Evolutionary conservation across 2,113 vertebrate species (phyloP).

Genomic region (Atractosteus spatula): DNA sequence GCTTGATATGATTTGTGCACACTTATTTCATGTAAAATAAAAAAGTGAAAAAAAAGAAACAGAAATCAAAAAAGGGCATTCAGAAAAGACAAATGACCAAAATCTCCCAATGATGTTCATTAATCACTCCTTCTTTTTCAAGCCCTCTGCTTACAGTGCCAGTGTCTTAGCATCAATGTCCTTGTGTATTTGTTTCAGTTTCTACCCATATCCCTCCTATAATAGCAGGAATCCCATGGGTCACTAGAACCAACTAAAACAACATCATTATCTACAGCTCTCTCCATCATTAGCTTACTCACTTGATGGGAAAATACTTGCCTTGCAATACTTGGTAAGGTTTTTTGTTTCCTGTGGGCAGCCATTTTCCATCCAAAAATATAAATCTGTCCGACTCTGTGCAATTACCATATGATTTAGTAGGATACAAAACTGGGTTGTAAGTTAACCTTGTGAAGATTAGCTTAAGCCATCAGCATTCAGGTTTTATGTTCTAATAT

Average conservation of each 20-base stretch:
- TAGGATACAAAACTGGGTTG: too few species aligned
- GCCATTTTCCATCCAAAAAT: conserved; percentile 15
- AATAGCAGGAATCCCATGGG: conserved; percentile 40
- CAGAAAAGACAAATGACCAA: too few species aligned
- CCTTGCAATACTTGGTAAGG: conserved; percentile 13
- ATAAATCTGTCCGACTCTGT: neutral
- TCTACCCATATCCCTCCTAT: conserved; percentile 33
- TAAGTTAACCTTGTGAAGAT: too few species aligned
- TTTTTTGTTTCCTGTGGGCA: conserved; percentile 23
- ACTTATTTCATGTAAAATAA: too few species aligned
- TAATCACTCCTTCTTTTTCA: neutral
- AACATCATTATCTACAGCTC: conserved; percentile 36
- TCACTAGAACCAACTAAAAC: conserved; percentile 35
- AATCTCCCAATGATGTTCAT: neutral
- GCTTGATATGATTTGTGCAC: too few species aligned
- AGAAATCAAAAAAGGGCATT: too few species aligned
- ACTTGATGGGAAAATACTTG: conserved; percentile 21
- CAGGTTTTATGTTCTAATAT: too few species aligned
- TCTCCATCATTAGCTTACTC: conserved; percentile 14
- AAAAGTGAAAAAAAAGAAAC: too few species aligned
- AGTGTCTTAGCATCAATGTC: neutral
- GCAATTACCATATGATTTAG: too few species aligned
- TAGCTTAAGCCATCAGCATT: too few species aligned
- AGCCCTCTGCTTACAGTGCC: neutral
- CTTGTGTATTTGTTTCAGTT: conserved; percentile 14